Conservation (phyloP, 2,113 vertebrate species). For the Promerops cafer region DNA sequence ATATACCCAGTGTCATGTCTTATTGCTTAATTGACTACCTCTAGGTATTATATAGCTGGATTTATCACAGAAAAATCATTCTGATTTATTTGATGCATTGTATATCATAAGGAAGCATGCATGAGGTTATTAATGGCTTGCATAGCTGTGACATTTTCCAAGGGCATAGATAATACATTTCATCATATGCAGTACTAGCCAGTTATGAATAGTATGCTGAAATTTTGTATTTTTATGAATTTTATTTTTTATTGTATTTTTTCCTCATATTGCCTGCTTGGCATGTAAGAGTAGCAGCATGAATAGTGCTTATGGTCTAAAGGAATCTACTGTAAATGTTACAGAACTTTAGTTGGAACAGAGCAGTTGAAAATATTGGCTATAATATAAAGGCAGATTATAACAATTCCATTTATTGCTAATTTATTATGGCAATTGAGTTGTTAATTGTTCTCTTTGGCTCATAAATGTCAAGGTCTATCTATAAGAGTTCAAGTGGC, state of each 20-base stretch:
- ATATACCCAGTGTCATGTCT: slow-evolving; percentile 28
- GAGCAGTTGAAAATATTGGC: neutral
- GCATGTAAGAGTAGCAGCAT: neutral
- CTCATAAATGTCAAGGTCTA: slow-evolving; percentile 47
- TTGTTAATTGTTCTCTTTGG: slow-evolving; percentile 51
- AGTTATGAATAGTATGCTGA: neutral
- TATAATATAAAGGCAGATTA: slow-evolving; percentile 22
- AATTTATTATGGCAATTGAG: slow-evolving; percentile 51
- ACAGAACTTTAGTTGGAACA: neutral
- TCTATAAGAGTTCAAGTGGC: slow-evolving; percentile 12
- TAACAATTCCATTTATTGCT: slow-evolving; percentile 45
- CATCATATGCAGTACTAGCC: neutral
- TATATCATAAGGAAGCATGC: neutral
- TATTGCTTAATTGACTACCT: slow-evolving; percentile 48
- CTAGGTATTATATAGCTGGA: slow-evolving; percentile 12
- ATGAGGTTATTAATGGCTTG: slow-evolving; percentile 34
- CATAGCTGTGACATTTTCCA: slow-evolving; percentile 35
- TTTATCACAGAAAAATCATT: slow-evolving; percentile 43
- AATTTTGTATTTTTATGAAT: neutral
- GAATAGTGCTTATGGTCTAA: neutral
- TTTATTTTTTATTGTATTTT: neutral
- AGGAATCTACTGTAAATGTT: neutral
- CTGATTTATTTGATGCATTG: slow-evolving; percentile 40
- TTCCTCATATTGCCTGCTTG: neutral
- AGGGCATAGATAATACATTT: neutral